phyloP scores from a whole-genome alignment of 2,113 vertebrate genomes.

The Stigmatopora argus region DNA sequence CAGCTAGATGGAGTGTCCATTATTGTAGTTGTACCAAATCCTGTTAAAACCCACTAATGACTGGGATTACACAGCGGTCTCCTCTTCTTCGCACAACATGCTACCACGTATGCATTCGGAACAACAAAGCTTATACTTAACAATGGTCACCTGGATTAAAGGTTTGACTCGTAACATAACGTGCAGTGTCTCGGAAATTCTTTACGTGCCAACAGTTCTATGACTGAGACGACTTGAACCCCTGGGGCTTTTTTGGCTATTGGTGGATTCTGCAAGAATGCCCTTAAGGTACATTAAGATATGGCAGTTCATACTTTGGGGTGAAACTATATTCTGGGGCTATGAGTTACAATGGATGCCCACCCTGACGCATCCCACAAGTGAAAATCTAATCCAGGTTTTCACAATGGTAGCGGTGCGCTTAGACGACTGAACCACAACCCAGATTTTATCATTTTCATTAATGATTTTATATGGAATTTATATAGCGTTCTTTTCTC shows the following conservation, averaged over 20 bases:
- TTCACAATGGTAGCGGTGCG: too few species aligned
- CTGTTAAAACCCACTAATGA: conserved; percentile 73
- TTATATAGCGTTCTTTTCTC: too few species aligned
- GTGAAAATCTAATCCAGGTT: too few species aligned
- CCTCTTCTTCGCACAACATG: conserved; percentile 39
- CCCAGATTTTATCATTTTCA: too few species aligned
- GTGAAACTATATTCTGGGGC: neutral
- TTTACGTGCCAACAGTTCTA: neutral
- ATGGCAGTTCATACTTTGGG: neutral
- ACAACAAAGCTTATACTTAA: conserved; percentile 31
- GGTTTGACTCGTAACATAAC: conserved; percentile 7
- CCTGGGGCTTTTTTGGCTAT: neutral
- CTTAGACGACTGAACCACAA: too few species aligned
- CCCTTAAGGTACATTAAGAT: neutral
- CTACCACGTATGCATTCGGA: conserved; percentile 44
- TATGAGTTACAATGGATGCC: too few species aligned
- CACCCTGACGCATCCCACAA: too few species aligned
- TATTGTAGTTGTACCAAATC: conserved; percentile 65
- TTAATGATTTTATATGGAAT: too few species aligned
- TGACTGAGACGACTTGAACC: neutral
- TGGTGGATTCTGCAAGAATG: neutral
- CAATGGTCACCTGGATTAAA: conserved; percentile 34
- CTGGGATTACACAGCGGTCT: conserved; percentile 64
- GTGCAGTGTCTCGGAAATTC: neutral
- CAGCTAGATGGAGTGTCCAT: conserved; percentile 64